Evolutionary conservation across 2,113 vertebrate genomes (phyloP).

Genomic region (Anarhynchus alexandrinus): DNA sequence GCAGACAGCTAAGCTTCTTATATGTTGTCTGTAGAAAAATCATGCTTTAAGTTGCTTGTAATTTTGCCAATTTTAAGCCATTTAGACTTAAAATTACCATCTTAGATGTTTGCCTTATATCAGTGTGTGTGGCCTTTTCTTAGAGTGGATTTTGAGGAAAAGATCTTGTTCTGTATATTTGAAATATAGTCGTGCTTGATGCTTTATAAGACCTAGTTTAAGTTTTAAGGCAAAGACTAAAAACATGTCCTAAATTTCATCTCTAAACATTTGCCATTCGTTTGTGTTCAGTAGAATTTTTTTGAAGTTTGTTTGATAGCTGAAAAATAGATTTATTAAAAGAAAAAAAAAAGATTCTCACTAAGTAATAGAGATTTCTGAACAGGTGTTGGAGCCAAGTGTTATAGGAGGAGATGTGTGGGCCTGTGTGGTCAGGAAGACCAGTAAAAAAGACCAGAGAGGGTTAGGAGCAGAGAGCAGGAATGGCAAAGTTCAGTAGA

Average conservation of each 20-base stretch:
- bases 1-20: background rate
- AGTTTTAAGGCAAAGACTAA: background rate
- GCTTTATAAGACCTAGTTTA: background rate
- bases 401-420: background rate
- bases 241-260: background rate
- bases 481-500: background rate
- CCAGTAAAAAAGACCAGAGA: background rate
- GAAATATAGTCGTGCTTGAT: background rate
- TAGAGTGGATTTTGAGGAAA: background rate
- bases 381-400: background rate
- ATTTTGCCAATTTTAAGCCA: background rate
- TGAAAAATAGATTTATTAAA: background rate
- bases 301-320: background rate
- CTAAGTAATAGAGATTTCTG: background rate
- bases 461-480: accelerated
- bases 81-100: background rate
- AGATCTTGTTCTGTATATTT: background rate
- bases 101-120: background rate
- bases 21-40: background rate
- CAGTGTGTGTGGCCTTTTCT: too few relatives aligned
- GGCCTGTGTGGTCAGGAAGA: accelerated
- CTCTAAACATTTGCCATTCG: background rate
- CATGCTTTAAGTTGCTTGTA: background rate
- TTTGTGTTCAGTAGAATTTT: background rate
- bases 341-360: background rate